These are phyloP conservation scores for Hafferia zeledoni DNA, from an alignment of 2,797 vertebrate species.

Conservation along the genomic window DNA sequence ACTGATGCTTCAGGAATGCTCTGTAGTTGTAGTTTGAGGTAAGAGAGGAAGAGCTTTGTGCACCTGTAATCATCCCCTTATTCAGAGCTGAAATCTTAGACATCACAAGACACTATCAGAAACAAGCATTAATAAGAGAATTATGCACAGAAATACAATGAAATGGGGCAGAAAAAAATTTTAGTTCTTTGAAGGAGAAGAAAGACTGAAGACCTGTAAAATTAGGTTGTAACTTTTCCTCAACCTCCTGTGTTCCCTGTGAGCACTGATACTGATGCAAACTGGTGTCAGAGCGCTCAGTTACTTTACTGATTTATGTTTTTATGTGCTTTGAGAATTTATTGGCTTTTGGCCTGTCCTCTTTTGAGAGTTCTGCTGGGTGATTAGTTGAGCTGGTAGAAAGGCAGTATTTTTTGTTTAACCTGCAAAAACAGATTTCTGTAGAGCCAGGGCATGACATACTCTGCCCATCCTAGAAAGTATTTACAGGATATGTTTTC, in stretches of 20 bases:
- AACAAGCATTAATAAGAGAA: not conserved
- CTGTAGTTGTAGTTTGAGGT: not conserved
- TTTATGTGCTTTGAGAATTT: not conserved
- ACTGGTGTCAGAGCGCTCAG: not conserved
- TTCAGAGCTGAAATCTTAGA: not conserved
- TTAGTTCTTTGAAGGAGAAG: not conserved
- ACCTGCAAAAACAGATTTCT: not conserved
- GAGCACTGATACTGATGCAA: not conserved
- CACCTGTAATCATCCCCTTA: not conserved
- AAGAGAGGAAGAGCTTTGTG: not conserved
- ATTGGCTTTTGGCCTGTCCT: not conserved
- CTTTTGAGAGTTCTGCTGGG: not conserved
- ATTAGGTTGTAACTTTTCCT: not conserved
- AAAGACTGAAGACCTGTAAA: not conserved
- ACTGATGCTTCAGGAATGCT: not conserved
- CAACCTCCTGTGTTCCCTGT: rapidly evolving
- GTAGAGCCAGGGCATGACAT: not conserved
- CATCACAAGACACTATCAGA: not conserved
- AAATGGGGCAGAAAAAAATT: not conserved
- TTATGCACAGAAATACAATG: not conserved
- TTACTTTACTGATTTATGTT: not conserved
- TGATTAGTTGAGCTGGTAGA: not conserved
- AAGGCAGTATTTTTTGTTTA: not conserved
- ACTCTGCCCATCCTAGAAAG: not conserved
- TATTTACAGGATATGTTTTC: not conserved